Evolutionary conservation across 2,888 invertebrate species (phyloP).

Genomic region (Philereme vetulata): DNA sequence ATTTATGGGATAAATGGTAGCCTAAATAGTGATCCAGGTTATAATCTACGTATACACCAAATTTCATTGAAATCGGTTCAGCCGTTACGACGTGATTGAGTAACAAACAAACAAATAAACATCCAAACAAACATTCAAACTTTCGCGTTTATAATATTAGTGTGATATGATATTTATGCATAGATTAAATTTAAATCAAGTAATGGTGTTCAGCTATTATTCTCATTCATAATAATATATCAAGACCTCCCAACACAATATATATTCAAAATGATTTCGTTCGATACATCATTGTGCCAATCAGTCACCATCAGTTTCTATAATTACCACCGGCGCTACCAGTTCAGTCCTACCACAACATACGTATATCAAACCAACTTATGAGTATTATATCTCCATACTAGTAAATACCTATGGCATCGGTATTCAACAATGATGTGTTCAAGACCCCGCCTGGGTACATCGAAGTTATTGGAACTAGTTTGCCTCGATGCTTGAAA

Average conservation of each 20-base stretch:
- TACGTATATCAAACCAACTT: conserved; percentile 12
- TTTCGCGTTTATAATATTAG: too few relatives aligned
- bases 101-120: too few relatives aligned
- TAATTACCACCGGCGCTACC: conserved; percentile 22
- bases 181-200: too few relatives aligned
- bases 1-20: too few relatives aligned
- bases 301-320: conserved; percentile 14
- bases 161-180: too few relatives aligned
- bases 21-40: too few relatives aligned
- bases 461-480: conserved; percentile 25
- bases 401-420: background rate
- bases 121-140: too few relatives aligned
- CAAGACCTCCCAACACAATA: conserved; percentile 5
- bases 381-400: conserved; percentile 1
- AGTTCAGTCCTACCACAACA: conserved; percentile 32
- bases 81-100: too few relatives aligned
- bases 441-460: conserved; percentile 32
- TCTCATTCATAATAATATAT: background rate
- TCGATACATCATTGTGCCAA: conserved; percentile 7
- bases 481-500: conserved; percentile 66
- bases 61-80: too few relatives aligned
- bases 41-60: too few relatives aligned
- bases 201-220: background rate
- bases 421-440: conserved; percentile 44
- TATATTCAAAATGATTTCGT: conserved; percentile 6